Evolutionary conservation across 2,888 invertebrate species (phyloP), one percentile per base, ranked within the genome.

Genomic region (Diplolepis rosae): DNA sequence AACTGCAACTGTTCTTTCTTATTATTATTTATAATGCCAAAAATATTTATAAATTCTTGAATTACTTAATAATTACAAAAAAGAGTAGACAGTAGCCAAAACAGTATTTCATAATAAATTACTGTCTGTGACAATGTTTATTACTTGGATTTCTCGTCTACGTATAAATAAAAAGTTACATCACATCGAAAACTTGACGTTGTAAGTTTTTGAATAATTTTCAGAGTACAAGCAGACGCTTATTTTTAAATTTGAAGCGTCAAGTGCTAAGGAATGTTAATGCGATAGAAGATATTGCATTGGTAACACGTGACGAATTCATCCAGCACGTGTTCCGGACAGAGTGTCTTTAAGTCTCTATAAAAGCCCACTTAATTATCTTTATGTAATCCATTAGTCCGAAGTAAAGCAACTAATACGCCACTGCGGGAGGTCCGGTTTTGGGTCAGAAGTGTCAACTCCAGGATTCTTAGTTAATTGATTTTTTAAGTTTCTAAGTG

Each of bases 331-430:
- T 61, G 61, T 39, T 61, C 39, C 27, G 39, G 39, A 39, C 61
- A 61, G 61, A 35, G 22, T 35, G 24, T 61, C 61, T 24, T 27
- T n/a, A 39, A 30, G n/a, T 74, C 65, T 72, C 65, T 74, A 72
- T 72, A 74, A 72, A 74, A 68, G 65, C 54, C 69, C 71, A 61
- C 73, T 74, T 73, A 74, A 74, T 77, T 77, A 74, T 74, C 73
- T 68, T 66, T 68, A 68, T 70, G 71, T 73, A 71, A 71, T 71
- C 76, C 74, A 77, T 77, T 77, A 77, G 74, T 74, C 73, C 68
- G 72, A 66, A 69, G 68, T 71, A 65, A 74, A 68, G 45, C 70
- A 68, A 71, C 76, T 74, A 74, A 74, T 72, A 76, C 51, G 68
- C n/a, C 71, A 54, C 72, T 69, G 61, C 71, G 70, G 74, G 74